Percentiles rank a stretch among this genome's conserved stretches.
These are phyloP conservation scores for Stichodactyla helianthus DNA, from an alignment of 64 coral and sea anemone genomes.

Conservation along the genomic window DNA sequence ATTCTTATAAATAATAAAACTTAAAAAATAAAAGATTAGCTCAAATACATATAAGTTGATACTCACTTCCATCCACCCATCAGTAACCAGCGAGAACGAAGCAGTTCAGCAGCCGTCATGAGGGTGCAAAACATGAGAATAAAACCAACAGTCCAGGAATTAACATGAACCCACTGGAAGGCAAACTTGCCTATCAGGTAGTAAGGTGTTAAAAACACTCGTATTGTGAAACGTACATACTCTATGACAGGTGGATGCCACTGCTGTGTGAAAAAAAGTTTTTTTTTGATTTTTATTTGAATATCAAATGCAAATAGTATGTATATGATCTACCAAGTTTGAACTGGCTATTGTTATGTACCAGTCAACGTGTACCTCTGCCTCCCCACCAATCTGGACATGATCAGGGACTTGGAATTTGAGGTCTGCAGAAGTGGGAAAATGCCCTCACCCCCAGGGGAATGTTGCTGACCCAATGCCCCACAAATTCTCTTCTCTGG, in stretches of 20 bases:
- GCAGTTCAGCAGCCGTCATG: constrained; percentile 50
- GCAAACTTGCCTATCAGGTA: constrained; percentile 79
- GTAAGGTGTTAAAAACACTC: constrained; percentile 63
- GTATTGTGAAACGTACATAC: constrained; percentile 51
- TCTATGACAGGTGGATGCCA: constrained; percentile 44
- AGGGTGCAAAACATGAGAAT: constrained; percentile 52
- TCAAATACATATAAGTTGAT: neutral
- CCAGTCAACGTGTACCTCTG: no score
- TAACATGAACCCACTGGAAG: constrained; percentile 49
- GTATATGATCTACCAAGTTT: no score
- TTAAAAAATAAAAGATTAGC: neutral
- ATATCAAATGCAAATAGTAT: no score
- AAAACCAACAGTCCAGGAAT: constrained; percentile 48
- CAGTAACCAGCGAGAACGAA: constrained; percentile 58
- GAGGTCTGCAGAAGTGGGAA: no score
- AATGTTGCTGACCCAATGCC: no score
- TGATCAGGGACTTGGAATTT: no score
- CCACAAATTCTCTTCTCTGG: no score
- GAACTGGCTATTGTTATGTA: no score
- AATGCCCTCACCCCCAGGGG: no score
- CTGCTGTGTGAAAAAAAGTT: constrained; percentile 2
- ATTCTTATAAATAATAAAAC: no score
- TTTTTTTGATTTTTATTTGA: neutral
- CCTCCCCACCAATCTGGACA: no score
- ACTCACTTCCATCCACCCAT: constrained; percentile 86